Evolutionary conservation across 2,113 vertebrate genomes (phyloP).

Genomic region (Gopherus evgoodei): DNA sequence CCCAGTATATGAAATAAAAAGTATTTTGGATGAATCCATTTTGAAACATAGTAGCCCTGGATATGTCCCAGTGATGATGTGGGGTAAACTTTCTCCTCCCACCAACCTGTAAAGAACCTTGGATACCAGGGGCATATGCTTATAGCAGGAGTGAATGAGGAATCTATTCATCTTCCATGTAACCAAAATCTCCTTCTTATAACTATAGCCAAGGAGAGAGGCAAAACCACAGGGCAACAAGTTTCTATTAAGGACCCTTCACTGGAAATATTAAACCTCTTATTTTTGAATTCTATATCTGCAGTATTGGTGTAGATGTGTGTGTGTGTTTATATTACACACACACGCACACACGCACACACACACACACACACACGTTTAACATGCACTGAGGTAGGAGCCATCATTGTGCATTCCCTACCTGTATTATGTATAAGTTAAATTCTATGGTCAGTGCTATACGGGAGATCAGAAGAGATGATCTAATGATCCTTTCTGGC

Average conservation of each 20-base stretch:
- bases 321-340: neutral
- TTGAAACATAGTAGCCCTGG: neutral
- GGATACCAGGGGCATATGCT: neutral
- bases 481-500: neutral
- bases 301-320: neutral
- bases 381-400: neutral
- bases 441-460: neutral
- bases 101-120: neutral
- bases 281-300: neutral
- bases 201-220: neutral
- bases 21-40: neutral
- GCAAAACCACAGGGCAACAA: neutral
- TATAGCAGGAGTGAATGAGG: neutral
- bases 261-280: neutral
- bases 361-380: neutral
- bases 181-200: neutral
- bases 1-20: neutral
- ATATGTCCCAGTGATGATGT: accelerated
- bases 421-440: neutral
- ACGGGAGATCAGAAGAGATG: neutral
- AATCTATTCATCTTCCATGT: neutral
- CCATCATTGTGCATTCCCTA: neutral
- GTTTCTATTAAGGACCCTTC: neutral
- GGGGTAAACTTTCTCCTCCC: neutral
- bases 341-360: no score